Percentiles rank a stretch among this genome's conserved stretches.
phyloP scores from a whole-genome alignment of 2,797 vertebrate species.

The Staurois parvus region DNA sequence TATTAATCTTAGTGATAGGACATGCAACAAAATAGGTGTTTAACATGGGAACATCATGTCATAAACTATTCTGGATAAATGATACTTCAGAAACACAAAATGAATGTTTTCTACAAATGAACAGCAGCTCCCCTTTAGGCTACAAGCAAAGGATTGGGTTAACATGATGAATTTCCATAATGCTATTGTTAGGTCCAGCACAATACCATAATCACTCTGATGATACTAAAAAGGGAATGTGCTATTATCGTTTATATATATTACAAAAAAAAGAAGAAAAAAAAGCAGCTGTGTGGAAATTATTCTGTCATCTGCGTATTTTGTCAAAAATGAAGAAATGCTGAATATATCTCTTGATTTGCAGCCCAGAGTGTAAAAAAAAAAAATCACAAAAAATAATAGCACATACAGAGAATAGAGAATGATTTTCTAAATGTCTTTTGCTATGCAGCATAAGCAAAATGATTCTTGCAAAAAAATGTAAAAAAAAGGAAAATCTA shows the following conservation, averaged over 20 bases:
- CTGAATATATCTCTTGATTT: neutral
- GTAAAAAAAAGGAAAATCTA: slow-evolving; percentile 10
- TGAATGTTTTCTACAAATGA: neutral
- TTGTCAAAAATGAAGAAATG: slow-evolving; percentile 29
- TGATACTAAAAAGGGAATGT: slow-evolving; percentile 28
- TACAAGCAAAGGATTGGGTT: slow-evolving; percentile 35
- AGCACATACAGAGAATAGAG: neutral
- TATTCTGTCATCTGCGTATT: slow-evolving; percentile 35
- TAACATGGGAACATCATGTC: neutral
- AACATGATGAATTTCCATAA: slow-evolving; percentile 49
- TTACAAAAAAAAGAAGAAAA: neutral
- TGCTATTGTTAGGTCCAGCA: slow-evolving; percentile 48
- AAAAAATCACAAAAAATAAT: neutral
- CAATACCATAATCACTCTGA: slow-evolving; percentile 56
- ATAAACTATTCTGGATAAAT: neutral
- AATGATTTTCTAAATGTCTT: slow-evolving; percentile 19
- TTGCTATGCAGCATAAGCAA: slow-evolving; percentile 13
- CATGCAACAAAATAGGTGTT: neutral
- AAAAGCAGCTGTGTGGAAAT: slow-evolving; percentile 47
- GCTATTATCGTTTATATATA: slow-evolving; percentile 31
- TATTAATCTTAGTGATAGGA: neutral
- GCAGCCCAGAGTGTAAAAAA: slow-evolving; percentile 4
- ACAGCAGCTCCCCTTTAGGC: neutral
- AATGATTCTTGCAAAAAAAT: neutral
- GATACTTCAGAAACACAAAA: neutral